Conservation (phyloP, 2,888 invertebrate species). For the Acanthosepion pharaonis region DNA sequence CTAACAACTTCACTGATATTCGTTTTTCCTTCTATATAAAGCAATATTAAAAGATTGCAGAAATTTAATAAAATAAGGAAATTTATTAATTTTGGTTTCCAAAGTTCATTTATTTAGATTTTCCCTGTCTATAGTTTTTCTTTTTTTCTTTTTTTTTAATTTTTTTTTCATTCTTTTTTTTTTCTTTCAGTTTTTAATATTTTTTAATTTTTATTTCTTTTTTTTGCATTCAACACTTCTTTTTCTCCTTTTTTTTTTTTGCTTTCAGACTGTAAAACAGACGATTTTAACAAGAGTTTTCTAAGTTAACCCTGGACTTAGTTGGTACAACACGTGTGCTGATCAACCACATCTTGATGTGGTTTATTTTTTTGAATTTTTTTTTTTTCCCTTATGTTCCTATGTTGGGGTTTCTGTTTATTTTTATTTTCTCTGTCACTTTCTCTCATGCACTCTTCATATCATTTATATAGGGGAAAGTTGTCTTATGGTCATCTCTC, state of each 20-base stretch:
- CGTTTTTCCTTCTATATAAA: no score
- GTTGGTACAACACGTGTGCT: constrained; percentile 18
- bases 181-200: no score
- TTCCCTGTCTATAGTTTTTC: no score
- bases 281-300: not conserved
- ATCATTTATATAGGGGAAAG: not conserved
- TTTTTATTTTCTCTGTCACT: not conserved
- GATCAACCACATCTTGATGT: constrained; percentile 8
- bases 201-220: not conserved
- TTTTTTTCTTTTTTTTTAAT: no score
- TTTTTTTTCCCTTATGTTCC: not conserved
- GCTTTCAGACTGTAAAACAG: constrained; percentile 34
- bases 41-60: no score
- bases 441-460: not conserved
- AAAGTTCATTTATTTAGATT: no score
- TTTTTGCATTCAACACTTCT: not conserved
- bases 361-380: not conserved
- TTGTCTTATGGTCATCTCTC: not conserved
- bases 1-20: no score
- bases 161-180: no score
- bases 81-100: no score
- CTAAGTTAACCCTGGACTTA: constrained; percentile 34
- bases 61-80: no score
- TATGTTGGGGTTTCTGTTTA: not conserved
- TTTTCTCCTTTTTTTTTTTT: constrained; percentile 24